A percentile compares a stretch with the other conserved stretches of the same genome.
Conservation (phyloP, 2,113 vertebrate species). For the Oryctolagus cuniculus region DNA sequence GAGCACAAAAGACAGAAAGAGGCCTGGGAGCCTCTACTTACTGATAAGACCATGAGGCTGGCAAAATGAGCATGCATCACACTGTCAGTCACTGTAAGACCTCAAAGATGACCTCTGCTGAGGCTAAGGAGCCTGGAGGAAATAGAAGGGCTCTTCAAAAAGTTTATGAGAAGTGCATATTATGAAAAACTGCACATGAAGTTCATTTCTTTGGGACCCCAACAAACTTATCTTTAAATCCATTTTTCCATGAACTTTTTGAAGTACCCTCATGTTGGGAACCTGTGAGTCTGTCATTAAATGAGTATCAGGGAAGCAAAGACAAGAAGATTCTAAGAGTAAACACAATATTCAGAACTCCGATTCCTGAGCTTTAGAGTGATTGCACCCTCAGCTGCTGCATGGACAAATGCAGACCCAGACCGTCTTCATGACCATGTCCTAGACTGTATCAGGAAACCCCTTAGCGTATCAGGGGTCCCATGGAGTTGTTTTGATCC, state of each 20-base stretch:
- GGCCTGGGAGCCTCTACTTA: background rate
- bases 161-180: too few species aligned
- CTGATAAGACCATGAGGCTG: background rate
- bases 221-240: too few species aligned
- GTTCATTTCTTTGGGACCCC: too few species aligned
- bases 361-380: background rate
- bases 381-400: background rate
- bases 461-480: too few species aligned
- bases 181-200: too few species aligned
- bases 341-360: background rate
- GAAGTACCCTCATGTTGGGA: too few species aligned
- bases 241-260: too few species aligned
- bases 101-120: background rate
- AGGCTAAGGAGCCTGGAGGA: background rate
- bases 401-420: slow-evolving; percentile 17
- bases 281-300: background rate
- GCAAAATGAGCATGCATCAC: accelerated
- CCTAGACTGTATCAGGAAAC: background rate
- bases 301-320: background rate
- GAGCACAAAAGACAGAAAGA: background rate
- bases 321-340: background rate
- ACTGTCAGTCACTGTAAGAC: background rate
- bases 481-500: background rate
- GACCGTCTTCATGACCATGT: background rate
- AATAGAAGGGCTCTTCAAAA: background rate